Conservation (phyloP, 2,113 vertebrate species). For the Mirounga angustirostris region DNA sequence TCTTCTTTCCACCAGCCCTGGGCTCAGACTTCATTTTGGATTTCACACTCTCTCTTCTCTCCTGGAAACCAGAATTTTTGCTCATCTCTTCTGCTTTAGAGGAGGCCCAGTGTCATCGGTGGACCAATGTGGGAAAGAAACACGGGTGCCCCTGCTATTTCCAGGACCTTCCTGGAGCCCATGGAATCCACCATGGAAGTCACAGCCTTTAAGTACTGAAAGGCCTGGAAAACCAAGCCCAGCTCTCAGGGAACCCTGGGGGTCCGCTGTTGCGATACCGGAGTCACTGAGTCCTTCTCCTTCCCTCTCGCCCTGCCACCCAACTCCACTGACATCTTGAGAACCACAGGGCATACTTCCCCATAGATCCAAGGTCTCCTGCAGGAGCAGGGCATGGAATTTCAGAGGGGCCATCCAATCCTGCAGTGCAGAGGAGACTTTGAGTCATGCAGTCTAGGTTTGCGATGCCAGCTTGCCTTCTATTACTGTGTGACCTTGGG, state of each 20-base stretch:
- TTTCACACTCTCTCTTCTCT: not conserved
- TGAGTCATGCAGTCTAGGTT: not conserved
- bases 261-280: not conserved
- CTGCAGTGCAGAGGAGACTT: not conserved
- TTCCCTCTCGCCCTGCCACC: not conserved
- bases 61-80: conserved; percentile 43
- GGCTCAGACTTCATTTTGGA: not conserved
- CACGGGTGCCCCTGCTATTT: not conserved
- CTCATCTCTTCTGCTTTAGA: not conserved
- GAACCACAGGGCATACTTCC: not conserved
- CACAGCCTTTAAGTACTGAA: not conserved
- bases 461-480: not conserved
- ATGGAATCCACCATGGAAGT: not conserved
- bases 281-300: not conserved
- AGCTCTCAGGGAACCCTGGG: not conserved
- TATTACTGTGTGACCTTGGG: not conserved
- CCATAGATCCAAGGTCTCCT: conserved; percentile 15
- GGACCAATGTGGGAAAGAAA: not conserved
- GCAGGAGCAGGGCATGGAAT: not conserved
- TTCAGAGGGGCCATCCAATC: not conserved
- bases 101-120: not conserved
- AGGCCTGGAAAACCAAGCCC: not conserved
- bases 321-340: not conserved
- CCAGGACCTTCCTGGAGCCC: not conserved
- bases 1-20: not conserved